Evolutionary conservation across 2,888 invertebrate species (phyloP).

Genomic region (Harpalus rubripes): DNA sequence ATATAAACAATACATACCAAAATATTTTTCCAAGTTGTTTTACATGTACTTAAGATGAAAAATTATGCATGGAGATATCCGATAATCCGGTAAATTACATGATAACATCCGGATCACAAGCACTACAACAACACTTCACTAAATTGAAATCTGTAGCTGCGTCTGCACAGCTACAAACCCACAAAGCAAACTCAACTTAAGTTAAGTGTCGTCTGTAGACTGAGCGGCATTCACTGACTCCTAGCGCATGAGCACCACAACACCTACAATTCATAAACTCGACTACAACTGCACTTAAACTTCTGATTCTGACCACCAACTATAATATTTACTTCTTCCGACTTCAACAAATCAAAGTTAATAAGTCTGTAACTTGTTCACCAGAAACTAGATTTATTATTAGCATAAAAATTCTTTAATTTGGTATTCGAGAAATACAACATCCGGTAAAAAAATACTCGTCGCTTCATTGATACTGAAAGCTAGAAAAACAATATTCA

Average conservation of each 20-base stretch:
- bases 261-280: neutral
- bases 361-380: too few relatives aligned
- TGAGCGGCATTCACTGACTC: neutral
- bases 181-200: neutral
- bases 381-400: too few relatives aligned
- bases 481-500: slow-evolving; percentile 60
- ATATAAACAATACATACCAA: neutral
- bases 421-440: neutral
- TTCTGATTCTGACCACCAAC: neutral
- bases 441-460: slow-evolving; percentile 54
- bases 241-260: neutral
- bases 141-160: neutral
- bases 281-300: neutral
- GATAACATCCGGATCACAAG: neutral
- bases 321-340: neutral
- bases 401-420: neutral
- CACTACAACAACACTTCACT: slow-evolving; percentile 2
- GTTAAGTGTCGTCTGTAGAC: neutral
- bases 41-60: neutral
- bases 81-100: neutral
- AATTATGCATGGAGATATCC: neutral
- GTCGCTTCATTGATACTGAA: slow-evolving; percentile 61
- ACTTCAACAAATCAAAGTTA: neutral
- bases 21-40: neutral
- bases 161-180: neutral